Conservation (phyloP, 1,140 invertebrate genomes). For the Drosophila ercepeae region DNA sequence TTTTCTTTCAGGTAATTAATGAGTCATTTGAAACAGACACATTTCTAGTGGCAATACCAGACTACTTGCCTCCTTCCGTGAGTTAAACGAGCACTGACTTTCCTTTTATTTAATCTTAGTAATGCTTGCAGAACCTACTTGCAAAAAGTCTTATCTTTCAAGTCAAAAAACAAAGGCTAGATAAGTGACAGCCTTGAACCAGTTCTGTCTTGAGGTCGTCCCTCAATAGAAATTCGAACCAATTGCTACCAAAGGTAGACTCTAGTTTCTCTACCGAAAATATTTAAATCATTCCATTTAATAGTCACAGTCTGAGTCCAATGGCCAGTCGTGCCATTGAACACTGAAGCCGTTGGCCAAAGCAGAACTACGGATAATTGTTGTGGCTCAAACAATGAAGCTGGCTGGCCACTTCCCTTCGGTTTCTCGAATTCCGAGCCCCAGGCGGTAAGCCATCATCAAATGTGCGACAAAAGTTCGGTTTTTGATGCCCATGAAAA, state of each 20-base stretch:
- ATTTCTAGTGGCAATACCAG: slow-evolving; percentile 10
- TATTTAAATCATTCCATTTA: slow-evolving; percentile 42
- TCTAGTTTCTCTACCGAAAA: slow-evolving; percentile 26
- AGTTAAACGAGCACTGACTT: neutral
- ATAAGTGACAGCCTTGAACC: slow-evolving; percentile 20
- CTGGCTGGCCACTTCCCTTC: slow-evolving; percentile 22
- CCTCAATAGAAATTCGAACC: neutral
- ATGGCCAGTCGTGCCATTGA: slow-evolving; percentile 30
- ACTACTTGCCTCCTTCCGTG: slow-evolving; percentile 12
- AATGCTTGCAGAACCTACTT: slow-evolving; percentile 3
- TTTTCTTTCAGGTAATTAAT: slow-evolving; percentile 7
- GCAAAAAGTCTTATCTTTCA: slow-evolving; percentile 24
- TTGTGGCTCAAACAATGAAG: slow-evolving; percentile 26
- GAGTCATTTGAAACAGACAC: slow-evolving; percentile 14
- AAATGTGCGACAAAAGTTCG: neutral
- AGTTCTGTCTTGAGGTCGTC: neutral
- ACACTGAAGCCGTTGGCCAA: slow-evolving; percentile 29
- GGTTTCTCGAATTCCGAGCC: slow-evolving; percentile 9
- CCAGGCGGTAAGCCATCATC: slow-evolving; percentile 8
- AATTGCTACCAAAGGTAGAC: neutral
- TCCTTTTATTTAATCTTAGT: neutral
- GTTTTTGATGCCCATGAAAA: slow-evolving; percentile 28
- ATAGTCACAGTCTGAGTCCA: slow-evolving; percentile 21
- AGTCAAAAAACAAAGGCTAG: slow-evolving; percentile 1
- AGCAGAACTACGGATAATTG: slow-evolving; percentile 45